These are phyloP conservation scores for Cantharis flavilabris DNA, from an alignment of 2,888 invertebrate genomes.

Conservation along the genomic window DNA sequence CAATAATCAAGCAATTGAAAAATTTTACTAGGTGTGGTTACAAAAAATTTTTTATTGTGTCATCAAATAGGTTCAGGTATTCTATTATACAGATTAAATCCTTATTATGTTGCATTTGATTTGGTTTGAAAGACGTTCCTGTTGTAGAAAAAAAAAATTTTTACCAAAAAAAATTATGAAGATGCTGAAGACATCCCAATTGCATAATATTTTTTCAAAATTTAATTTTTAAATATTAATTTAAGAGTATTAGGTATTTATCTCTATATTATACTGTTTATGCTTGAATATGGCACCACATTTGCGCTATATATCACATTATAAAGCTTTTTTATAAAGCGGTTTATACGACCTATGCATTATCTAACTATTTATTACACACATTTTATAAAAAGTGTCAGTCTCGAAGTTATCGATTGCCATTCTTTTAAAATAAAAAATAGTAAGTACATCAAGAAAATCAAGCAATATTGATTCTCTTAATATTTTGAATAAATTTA, in stretches of 20 bases:
- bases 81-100: neutral
- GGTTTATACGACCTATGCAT: neutral
- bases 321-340: neutral
- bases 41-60: neutral
- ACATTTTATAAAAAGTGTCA: neutral
- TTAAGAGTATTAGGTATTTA: neutral
- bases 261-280: neutral
- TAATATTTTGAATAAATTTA: neutral
- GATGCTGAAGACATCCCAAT: too few species aligned
- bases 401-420: neutral
- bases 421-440: neutral
- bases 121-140: too few species aligned
- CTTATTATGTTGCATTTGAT: too few species aligned
- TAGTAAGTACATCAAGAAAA: neutral
- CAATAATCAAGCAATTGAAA: neutral
- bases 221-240: neutral
- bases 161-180: too few species aligned
- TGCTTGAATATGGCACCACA: neutral
- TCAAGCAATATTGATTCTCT: neutral
- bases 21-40: neutral
- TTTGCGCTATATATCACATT: neutral
- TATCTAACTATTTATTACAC: neutral
- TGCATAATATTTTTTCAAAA: too few species aligned
- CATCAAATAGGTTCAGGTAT: neutral
- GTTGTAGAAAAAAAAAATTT: too few species aligned